Percentiles rank a stretch among this genome's conserved stretches.
Conservation (phyloP, 2,113 vertebrate genomes). For the Passer domesticus region DNA sequence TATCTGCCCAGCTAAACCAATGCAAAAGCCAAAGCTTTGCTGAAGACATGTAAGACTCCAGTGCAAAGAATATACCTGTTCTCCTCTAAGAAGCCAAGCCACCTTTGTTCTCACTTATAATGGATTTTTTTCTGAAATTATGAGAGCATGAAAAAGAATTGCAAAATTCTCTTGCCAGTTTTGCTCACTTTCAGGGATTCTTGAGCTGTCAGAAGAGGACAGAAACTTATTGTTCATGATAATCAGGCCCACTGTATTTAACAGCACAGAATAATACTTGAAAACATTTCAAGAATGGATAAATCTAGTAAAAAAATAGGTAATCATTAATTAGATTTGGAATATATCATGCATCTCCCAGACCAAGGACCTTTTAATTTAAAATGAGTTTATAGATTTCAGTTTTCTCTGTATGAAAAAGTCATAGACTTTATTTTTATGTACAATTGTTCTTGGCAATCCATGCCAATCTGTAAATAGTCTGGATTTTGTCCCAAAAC, state of each 20-base stretch:
- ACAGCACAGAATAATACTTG: neutral
- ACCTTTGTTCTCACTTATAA: neutral
- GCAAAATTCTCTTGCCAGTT: neutral
- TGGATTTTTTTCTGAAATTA: neutral
- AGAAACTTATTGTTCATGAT: neutral
- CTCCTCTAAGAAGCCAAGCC: neutral
- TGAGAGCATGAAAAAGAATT: neutral
- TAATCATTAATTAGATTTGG: neutral
- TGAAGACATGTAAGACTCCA: neutral
- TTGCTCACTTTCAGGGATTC: neutral
- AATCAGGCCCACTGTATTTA: neutral
- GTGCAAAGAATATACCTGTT: neutral
- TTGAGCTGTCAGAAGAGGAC: neutral
- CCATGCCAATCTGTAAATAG: neutral
- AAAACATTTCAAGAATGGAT: neutral
- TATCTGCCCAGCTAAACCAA: neutral
- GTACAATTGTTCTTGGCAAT: neutral
- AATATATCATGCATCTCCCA: neutral
- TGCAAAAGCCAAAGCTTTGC: neutral
- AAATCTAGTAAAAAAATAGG: neutral
- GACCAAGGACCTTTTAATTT: neutral
- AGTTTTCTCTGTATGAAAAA: neutral
- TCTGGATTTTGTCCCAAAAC: conserved; percentile 46
- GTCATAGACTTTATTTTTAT: conserved; percentile 19
- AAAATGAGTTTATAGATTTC: neutral